phyloP scores from a whole-genome alignment of 1,140 invertebrate genomes.

The Pseudomyrmex dendroicus region DNA sequence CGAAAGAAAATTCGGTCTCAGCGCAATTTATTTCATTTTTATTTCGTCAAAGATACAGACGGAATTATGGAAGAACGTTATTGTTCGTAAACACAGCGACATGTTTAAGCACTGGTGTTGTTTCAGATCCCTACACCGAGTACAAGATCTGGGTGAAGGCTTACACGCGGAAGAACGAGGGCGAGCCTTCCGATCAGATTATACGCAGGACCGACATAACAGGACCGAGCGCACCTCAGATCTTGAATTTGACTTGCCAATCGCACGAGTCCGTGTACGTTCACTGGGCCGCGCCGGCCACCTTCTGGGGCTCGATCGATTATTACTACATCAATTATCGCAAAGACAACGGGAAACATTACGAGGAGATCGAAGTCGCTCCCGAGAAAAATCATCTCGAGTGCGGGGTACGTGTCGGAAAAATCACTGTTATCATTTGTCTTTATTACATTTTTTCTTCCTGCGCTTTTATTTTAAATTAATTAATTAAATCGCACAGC shows the following conservation, averaged over 20 bases:
- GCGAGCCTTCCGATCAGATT: conserved; percentile 90
- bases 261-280: conserved; percentile 90
- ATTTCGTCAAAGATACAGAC: background rate
- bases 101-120: conserved; percentile 69
- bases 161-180: conserved; percentile 90
- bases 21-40: no score
- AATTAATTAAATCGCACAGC: background rate
- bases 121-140: conserved; percentile 91
- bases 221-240: conserved; percentile 91
- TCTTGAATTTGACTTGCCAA: conserved; percentile 93
- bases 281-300: conserved; percentile 91
- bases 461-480: background rate
- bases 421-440: no score
- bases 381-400: conserved; percentile 87
- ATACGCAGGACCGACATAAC: conserved; percentile 92
- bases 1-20: no score
- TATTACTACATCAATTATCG: conserved; percentile 91
- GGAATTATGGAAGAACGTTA: background rate
- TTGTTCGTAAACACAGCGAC: background rate
- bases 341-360: conserved; percentile 86
- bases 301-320: conserved; percentile 91
- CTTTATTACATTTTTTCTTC: background rate
- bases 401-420: conserved; percentile 84
- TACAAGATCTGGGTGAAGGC: conserved; percentile 95
- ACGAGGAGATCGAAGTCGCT: conserved; percentile 88